Evolutionary conservation across 2,113 vertebrate species (phyloP), one percentile per base, ranked within the genome.

Genomic region (Falco punctatus): DNA sequence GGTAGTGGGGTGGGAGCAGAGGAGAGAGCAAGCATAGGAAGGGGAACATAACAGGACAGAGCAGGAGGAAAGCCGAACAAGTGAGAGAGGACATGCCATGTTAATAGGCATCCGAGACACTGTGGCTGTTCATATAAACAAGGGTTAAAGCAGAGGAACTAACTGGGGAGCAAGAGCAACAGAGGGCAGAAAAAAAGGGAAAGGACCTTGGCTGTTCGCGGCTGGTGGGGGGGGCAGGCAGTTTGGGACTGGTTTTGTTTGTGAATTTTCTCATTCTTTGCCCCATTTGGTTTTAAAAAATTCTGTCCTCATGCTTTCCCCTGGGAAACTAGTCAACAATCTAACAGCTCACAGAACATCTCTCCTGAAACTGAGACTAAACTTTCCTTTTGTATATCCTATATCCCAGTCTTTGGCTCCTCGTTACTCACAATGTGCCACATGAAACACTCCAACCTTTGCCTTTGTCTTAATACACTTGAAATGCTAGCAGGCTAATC

Each of bases 291-390:
- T 91, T 96, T 94, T 46, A 2, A 92, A 92, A 92, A 84, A 65
- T 75, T 70, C n/a, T 6, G 3, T 69, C 83, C 33, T 83, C 7
- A 0, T 35, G 13, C 86, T 69, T 96, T 94, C 69, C 88, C 69
- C 61, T 62, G 78, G 83, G 83, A 94, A 92, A 87, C 42, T 11
- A 92, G 59, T 86, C 88, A 94, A 83, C 80, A 81, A 27, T 40
- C 1, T 66, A 91, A 80, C 65, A 91, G 73, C 86, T 91, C 65
- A 86, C 16, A 6, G 80, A 95, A 92, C 59, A 94, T 88, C 91
- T 93, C 94, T 89, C 77, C 91, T 82, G 91, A 87, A 90, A 85
- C 49, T 24, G 87, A 92, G 91, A 86, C 92, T 96, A 89, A 92
- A 91, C 52, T 94, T 92, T 89, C 77, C 57, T 84, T 94, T 62